Evolutionary conservation across 2,797 vertebrate genomes (phyloP).

Genomic region (Pantherophis alleghaniensis): DNA sequence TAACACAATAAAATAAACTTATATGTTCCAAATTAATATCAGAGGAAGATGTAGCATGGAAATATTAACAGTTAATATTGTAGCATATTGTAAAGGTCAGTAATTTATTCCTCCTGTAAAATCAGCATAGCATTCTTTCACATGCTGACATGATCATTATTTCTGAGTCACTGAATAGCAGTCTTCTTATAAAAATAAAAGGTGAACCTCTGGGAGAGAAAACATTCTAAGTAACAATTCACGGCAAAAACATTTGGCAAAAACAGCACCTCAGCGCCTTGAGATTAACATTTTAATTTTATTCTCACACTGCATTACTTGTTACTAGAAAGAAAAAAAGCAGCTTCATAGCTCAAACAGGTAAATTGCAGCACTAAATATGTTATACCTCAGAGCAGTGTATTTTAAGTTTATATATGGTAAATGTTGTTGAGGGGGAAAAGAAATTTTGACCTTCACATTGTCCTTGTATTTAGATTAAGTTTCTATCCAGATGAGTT

Average conservation of each 20-base stretch:
- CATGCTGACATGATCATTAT: constrained; percentile 16
- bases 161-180: constrained; percentile 30
- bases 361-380: not conserved
- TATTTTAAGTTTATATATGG: not conserved
- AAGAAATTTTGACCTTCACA: not conserved
- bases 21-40: not conserved
- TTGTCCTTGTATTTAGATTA: not conserved
- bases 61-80: constrained; percentile 36
- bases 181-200: not conserved
- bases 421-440: not conserved
- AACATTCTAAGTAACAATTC: not conserved
- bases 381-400: not conserved
- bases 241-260: not conserved
- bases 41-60: not conserved
- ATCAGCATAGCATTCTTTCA: constrained; percentile 12
- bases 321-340: not conserved
- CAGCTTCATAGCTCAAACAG: not conserved
- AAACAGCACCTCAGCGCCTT: not conserved
- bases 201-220: not conserved
- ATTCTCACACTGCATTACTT: not conserved
- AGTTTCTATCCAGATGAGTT: not conserved
- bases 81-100: constrained; percentile 47
- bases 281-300: not conserved
- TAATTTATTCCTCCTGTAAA: constrained; percentile 5
- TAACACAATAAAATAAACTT: not conserved